phyloP scores from a whole-genome alignment of 2,113 vertebrate genomes.

The Ceyx cyanopectus region DNA sequence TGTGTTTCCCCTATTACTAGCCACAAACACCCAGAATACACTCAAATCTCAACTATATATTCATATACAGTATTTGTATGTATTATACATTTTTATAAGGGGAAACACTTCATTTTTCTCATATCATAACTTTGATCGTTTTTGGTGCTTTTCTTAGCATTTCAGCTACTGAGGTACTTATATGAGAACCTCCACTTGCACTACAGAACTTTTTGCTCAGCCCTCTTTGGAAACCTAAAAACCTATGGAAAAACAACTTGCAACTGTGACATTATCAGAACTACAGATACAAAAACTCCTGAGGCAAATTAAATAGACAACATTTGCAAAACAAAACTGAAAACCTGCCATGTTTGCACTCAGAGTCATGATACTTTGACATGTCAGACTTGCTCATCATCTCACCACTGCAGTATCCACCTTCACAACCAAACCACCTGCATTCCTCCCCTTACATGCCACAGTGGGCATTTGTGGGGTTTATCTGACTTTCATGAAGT shows the following conservation, averaged over 20 bases:
- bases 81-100: neutral
- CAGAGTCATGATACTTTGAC: neutral
- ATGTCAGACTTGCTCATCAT: constrained; percentile 18
- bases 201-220: neutral
- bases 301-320: neutral
- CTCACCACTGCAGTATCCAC: neutral
- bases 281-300: neutral
- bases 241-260: neutral
- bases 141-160: neutral
- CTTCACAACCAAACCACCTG: neutral
- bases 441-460: neutral
- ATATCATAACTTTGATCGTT: neutral
- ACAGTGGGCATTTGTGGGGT: neutral
- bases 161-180: neutral
- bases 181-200: neutral
- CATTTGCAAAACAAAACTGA: constrained; percentile 22
- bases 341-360: constrained; percentile 10
- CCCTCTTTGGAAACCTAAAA: neutral
- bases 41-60: neutral
- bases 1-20: neutral
- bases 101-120: neutral
- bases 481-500: constrained; percentile 27
- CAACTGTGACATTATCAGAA: neutral
- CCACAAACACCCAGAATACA: neutral
- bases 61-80: neutral